A percentile compares a stretch with the other conserved stretches of the same genome.
Evolutionary conservation across 2,797 vertebrate genomes (phyloP).

Genomic region (Cottoperca gobio): DNA sequence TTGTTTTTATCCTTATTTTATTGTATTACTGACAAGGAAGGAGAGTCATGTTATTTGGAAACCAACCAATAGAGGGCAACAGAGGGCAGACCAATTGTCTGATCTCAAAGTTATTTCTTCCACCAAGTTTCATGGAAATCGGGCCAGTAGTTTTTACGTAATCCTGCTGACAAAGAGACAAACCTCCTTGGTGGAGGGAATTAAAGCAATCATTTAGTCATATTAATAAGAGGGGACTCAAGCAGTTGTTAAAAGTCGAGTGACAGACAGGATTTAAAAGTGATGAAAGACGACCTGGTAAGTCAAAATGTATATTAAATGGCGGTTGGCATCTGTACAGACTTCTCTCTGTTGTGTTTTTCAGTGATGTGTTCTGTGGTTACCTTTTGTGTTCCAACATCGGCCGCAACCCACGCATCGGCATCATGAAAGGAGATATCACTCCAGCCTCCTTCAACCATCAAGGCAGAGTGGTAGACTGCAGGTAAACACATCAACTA

Average conservation of each 20-base stretch:
- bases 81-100: conserved; percentile 1
- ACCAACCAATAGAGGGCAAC: conserved; percentile 21
- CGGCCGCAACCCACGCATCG: conserved; percentile 91
- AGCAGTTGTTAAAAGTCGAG: neutral
- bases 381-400: conserved; percentile 96
- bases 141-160: too few relatives aligned
- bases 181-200: neutral
- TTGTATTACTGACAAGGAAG: neutral
- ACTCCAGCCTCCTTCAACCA: conserved; percentile 96
- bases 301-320: neutral
- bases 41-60: conserved; percentile 9
- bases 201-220: neutral
- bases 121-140: too few relatives aligned
- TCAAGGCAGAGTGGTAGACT: conserved; percentile 94
- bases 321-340: neutral
- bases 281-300: neutral
- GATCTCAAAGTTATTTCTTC: too few relatives aligned
- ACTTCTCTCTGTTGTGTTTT: conserved; percentile 51
- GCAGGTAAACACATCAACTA: conserved; percentile 87
- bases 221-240: neutral
- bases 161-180: too few relatives aligned
- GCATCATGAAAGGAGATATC: conserved; percentile 94
- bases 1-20: neutral
- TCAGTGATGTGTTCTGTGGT: conserved; percentile 98
- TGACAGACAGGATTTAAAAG: neutral